Evolutionary conservation across 2,113 vertebrate species (phyloP), one percentile per base, ranked within the genome.

Genomic region (Haemorhous mexicanus): DNA sequence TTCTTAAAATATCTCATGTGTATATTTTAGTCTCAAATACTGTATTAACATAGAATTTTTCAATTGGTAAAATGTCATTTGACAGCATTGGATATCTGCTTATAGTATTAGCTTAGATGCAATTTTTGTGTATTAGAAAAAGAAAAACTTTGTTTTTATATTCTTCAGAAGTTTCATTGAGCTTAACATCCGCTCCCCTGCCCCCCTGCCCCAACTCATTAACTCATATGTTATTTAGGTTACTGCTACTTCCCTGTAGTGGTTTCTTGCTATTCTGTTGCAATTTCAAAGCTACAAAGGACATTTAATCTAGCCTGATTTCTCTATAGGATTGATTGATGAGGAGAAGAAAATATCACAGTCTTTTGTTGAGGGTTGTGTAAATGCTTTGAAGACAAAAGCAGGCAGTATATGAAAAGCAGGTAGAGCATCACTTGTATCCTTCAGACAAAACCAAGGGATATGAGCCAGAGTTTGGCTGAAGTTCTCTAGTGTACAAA

Each of bases 401-500:
- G 16, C n/a, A 43, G 35, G n/a, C 58, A 58, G 27, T 73, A 28
- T 47, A 19, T 26, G 47, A 64, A 74, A 52, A 74, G n/a, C n/a
- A 47, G 66, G 13, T 13, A 26, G 44, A 63, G 11, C 33, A 28
- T 73, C 30, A 22, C 10, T 83, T 66, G 30, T 0, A 2, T 77
- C 13, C 27, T 52, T 88, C 35, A 56, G 73, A 49, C 39, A 49
- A 88, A 90, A 63, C 16, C 9, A 37, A 69, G 37, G 19, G 59
- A 20, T 50, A 11, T 33, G 61, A 87, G 11, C 14, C 76, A 46
- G 35, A 30, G 44, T 77, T 77, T 75, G 32, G 8, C 43, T 85
- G 43, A 74, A 56, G 24, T 27, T 50, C 4, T 75, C 22, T 53
- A 1, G 1, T 37, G 27, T 80, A 11, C 0, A 0, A 68, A 22